Percentiles rank a stretch among this genome's conserved stretches.
Evolutionary conservation across 2,797 vertebrate species (phyloP).

Genomic region (Argyrosomus regius): DNA sequence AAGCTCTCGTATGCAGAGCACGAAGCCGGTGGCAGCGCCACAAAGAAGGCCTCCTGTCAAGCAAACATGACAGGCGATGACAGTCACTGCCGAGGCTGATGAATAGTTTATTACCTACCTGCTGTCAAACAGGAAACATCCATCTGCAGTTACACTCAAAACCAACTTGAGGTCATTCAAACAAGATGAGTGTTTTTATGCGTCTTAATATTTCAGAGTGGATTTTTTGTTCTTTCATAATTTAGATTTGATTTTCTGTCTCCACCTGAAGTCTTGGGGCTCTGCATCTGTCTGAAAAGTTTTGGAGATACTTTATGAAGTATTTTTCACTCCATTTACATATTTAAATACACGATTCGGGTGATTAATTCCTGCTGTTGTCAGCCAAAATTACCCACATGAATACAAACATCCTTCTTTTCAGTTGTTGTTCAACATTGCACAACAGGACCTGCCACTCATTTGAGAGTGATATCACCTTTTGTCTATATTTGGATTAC

Average conservation of each 20-base stretch:
- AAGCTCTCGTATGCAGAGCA: not conserved
- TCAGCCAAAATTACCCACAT: not conserved
- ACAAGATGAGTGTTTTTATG: conserved; percentile 24
- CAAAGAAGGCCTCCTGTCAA: conserved; percentile 31
- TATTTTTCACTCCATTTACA: not conserved
- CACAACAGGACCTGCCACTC: not conserved
- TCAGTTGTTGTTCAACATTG: not conserved
- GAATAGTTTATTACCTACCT: conserved; percentile 65
- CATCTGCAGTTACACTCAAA: conserved; percentile 46
- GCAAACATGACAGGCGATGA: conserved; percentile 36
- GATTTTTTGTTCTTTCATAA: conserved; percentile 47
- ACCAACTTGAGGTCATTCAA: conserved; percentile 20
- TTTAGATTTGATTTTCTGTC: conserved; percentile 1
- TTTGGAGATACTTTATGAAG: not conserved
- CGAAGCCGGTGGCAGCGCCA: not conserved
- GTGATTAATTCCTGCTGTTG: not conserved
- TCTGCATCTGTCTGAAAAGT: not conserved
- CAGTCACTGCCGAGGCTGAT: conserved; percentile 42
- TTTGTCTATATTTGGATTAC: not conserved
- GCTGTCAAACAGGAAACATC: conserved; percentile 64
- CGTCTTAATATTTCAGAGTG: conserved; percentile 43
- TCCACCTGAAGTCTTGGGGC: not conserved
- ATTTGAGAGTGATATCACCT: not conserved
- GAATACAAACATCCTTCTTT: not conserved
- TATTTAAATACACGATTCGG: not conserved